Conservation (phyloP, 2,888 invertebrate species). For the Danaus chrysippus region DNA sequence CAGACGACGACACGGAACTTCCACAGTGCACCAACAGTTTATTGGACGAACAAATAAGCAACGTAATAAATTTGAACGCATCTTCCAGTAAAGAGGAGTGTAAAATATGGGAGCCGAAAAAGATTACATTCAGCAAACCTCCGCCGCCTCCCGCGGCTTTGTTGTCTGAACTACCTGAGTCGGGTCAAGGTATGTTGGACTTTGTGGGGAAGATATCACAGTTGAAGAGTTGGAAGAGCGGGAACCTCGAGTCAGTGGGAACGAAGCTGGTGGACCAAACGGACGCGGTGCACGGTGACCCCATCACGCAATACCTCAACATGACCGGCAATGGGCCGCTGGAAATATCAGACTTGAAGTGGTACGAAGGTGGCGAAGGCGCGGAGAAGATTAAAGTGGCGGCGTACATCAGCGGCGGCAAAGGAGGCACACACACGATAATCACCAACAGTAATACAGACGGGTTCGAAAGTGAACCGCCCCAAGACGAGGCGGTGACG, state of each 20-base stretch:
- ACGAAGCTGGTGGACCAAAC: conserved; percentile 68
- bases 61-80: conserved; percentile 74
- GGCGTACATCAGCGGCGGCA: conserved; percentile 47
- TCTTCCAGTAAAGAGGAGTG: conserved; percentile 71
- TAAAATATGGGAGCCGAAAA: conserved; percentile 68
- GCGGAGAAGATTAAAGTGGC: conserved; percentile 64
- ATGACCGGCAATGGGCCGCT: conserved; percentile 63
- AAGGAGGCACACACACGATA: conserved; percentile 60
- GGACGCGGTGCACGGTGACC: conserved; percentile 61
- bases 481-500: conserved; percentile 62
- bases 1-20: conserved; percentile 79
- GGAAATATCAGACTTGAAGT: conserved; percentile 70
- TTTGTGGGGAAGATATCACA: conserved; percentile 69
- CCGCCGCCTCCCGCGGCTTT: conserved; percentile 58
- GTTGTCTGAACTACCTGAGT: conserved; percentile 60
- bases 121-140: conserved; percentile 61
- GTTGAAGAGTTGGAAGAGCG: conserved; percentile 68
- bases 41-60: conserved; percentile 72
- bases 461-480: conserved; percentile 71
- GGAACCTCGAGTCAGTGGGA: conserved; percentile 61
- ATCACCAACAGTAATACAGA: conserved; percentile 68
- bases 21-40: conserved; percentile 69
- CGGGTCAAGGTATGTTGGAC: conserved; percentile 62
- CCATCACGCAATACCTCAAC: conserved; percentile 64
- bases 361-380: conserved; percentile 67